Percentiles rank a stretch among this genome's conserved stretches.
phyloP scores from a whole-genome alignment of 2,797 vertebrate species.

The Diplodus puntazzo region DNA sequence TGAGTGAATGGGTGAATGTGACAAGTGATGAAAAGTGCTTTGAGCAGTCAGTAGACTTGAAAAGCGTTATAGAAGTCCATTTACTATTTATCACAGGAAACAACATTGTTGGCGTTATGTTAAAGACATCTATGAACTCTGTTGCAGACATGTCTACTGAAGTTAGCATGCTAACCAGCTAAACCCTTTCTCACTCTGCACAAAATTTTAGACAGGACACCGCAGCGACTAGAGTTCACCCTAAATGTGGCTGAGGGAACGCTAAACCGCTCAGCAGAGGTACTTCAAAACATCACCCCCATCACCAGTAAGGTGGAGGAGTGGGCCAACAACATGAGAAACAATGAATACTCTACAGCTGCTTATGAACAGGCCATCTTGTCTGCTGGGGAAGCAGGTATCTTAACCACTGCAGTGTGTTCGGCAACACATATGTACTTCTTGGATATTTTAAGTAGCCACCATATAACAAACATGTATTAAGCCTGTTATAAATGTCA shows the following conservation, averaged over 20 bases:
- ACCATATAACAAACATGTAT: too few species aligned
- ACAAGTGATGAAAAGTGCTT: too few species aligned
- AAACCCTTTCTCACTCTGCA: background rate
- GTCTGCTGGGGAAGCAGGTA: conserved; percentile 93
- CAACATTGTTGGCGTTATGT: too few species aligned
- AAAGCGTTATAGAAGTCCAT: too few species aligned
- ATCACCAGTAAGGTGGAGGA: conserved; percentile 86
- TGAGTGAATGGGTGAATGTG: too few species aligned
- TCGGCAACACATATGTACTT: background rate
- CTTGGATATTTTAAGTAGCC: background rate
- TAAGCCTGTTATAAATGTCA: too few species aligned
- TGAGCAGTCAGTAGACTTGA: too few species aligned
- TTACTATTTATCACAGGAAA: too few species aligned
- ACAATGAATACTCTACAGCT: conserved; percentile 87
- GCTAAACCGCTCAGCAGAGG: conserved; percentile 83
- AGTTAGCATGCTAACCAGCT: too few species aligned
- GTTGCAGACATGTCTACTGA: too few species aligned
- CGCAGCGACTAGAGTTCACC: conserved; percentile 87
- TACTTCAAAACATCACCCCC: conserved; percentile 85
- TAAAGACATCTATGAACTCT: too few species aligned
- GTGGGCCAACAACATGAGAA: conserved; percentile 91
- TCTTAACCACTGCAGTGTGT: background rate
- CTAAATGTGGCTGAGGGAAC: conserved; percentile 85
- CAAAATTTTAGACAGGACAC: conserved; percentile 81
- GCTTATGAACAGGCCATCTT: conserved; percentile 88